Conservation (phyloP, 2,888 invertebrate genomes). For the Synanthedon myopaeformis region DNA sequence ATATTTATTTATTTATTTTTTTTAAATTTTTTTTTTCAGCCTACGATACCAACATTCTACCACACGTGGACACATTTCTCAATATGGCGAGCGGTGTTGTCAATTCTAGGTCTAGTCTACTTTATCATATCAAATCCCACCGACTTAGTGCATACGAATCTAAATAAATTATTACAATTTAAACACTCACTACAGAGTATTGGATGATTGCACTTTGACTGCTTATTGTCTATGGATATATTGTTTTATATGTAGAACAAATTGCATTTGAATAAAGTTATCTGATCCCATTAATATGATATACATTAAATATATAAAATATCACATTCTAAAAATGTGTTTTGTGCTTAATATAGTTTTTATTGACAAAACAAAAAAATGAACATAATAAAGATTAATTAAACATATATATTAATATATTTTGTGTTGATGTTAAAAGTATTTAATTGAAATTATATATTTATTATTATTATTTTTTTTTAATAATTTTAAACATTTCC, state of each 20-base stretch:
- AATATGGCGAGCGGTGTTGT: conserved; percentile 70
- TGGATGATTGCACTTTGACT: conserved; percentile 30
- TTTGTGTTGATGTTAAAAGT: too few relatives aligned
- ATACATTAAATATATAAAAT: too few relatives aligned
- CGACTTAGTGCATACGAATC: conserved; percentile 62
- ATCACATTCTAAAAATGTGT: too few relatives aligned
- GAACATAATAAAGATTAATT: too few relatives aligned
- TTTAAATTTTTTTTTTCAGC: conserved; percentile 59
- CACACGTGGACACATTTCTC: conserved; percentile 73
- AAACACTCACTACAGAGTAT: conserved; percentile 60
- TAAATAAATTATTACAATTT: conserved; percentile 55
- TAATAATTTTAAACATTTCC: too few relatives aligned
- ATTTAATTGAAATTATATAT: too few relatives aligned
- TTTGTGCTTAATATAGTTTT: too few relatives aligned
- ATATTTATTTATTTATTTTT: conserved; percentile 16
- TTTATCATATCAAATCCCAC: conserved; percentile 67
- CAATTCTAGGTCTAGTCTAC: conserved; percentile 69
- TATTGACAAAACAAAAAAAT: too few relatives aligned
- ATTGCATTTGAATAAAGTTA: too few relatives aligned
- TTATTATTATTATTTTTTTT: too few relatives aligned
- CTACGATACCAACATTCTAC: conserved; percentile 62
- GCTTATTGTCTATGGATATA: not conserved
- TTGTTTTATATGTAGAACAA: not conserved
- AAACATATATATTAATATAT: too few relatives aligned
- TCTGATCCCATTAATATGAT: too few relatives aligned